Conservation (phyloP, 2,797 vertebrate species). For the Borostomias antarcticus region DNA sequence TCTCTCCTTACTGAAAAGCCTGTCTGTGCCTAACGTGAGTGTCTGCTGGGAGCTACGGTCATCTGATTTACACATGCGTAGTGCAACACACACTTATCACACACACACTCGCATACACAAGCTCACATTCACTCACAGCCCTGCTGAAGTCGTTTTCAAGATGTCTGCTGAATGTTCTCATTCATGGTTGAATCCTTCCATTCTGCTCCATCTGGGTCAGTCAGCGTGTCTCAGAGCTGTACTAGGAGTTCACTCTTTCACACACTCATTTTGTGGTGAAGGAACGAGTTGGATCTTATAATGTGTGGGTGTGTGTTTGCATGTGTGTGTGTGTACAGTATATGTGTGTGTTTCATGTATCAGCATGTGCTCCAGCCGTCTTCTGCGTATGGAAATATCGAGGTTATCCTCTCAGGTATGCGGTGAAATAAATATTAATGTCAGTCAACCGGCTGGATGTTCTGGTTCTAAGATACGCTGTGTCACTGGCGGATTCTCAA, state of each 20-base stretch:
- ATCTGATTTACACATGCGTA: background rate
- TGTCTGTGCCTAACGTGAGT: background rate
- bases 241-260: too few relatives aligned
- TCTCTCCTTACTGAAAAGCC: background rate
- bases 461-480: too few relatives aligned
- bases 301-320: too few relatives aligned
- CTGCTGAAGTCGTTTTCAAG: background rate
- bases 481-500: too few relatives aligned
- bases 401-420: too few relatives aligned
- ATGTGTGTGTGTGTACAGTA: background rate
- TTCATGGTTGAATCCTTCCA: background rate
- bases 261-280: background rate
- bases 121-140: background rate
- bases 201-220: background rate
- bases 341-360: too few relatives aligned
- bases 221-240: background rate
- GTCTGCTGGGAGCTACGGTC: constrained; percentile 1
- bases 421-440: too few relatives aligned
- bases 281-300: background rate
- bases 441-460: too few relatives aligned
- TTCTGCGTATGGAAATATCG: too few relatives aligned
- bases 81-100: background rate
- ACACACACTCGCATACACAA: background rate
- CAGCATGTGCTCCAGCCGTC: too few relatives aligned
- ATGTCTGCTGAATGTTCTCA: background rate